Evolutionary conservation across 2,113 vertebrate genomes (phyloP).

Genomic region (Vidua chalybeata): DNA sequence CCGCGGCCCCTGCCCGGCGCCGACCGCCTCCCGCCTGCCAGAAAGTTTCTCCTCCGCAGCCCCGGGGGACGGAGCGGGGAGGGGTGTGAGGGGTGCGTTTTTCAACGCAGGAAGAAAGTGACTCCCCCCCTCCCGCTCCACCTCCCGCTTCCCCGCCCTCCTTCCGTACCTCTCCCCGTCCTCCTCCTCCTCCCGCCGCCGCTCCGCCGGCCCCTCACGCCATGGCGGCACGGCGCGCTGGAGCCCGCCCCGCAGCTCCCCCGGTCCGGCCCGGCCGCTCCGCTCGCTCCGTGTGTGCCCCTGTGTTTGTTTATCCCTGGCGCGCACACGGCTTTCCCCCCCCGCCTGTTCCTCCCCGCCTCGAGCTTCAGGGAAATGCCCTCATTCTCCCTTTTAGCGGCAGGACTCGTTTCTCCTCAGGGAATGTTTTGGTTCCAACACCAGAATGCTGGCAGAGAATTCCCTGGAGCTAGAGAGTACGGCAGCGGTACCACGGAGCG

Average conservation of each 20-base stretch:
- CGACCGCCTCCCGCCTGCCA: neutral
- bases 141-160: conserved; percentile 11
- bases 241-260: neutral
- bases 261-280: neutral
- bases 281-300: neutral
- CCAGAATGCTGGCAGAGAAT: accelerated
- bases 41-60: conserved; percentile 14
- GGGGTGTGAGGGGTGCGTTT: neutral
- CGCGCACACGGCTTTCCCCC: neutral
- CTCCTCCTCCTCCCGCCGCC: neutral
- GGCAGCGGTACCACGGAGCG: neutral
- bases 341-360: neutral
- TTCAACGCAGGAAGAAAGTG: neutral
- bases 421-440: accelerated
- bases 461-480: accelerated
- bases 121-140: conserved; percentile 10
- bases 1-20: neutral
- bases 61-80: neutral
- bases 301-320: neutral
- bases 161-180: conserved; percentile 25
- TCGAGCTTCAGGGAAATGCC: neutral
- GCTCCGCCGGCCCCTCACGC: neutral
- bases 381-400: neutral
- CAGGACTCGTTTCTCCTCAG: neutral
- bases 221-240: neutral